Percentiles rank a stretch among this genome's conserved stretches.
Conservation (phyloP, 2,113 vertebrate species). For the Sebastes schlegelii region DNA sequence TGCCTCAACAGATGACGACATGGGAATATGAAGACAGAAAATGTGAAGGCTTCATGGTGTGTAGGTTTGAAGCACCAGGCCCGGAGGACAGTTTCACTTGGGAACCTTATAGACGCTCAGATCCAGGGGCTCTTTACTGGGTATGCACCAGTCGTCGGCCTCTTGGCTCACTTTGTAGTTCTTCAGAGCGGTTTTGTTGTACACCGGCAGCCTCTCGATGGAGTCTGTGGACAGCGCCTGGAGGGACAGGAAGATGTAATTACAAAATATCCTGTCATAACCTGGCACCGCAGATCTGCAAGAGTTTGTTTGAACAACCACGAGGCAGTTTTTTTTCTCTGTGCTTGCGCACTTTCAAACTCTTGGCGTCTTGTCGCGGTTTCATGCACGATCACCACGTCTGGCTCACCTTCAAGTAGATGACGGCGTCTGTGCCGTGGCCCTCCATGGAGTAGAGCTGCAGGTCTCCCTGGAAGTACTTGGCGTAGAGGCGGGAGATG, state of each 20-base stretch:
- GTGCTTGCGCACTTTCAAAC: neutral
- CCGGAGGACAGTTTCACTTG: conserved; percentile 72
- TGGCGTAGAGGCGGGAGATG: conserved; percentile 95
- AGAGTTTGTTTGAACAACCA: neutral
- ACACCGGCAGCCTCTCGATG: conserved; percentile 93
- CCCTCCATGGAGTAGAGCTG: conserved; percentile 98
- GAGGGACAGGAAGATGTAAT: neutral
- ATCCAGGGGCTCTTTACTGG: conserved; percentile 93
- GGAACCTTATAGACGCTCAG: conserved; percentile 87
- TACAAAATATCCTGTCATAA: neutral
- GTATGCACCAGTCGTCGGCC: conserved; percentile 93
- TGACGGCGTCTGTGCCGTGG: conserved; percentile 92
- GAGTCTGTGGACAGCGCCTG: conserved; percentile 96
- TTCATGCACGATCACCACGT: conserved; percentile 3
- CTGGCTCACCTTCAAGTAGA: conserved; percentile 91
- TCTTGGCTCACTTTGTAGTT: conserved; percentile 93
- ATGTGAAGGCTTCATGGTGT: neutral
- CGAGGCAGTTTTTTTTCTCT: neutral
- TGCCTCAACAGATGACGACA: conserved; percentile 22
- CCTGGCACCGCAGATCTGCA: neutral
- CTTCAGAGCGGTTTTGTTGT: conserved; percentile 94
- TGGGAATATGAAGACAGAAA: conserved; percentile 25
- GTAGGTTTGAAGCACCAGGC: neutral
- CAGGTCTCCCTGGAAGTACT: conserved; percentile 97
- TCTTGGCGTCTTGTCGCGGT: conserved; percentile 1